Base-by-base conservation (phyloP, 92 coral and sea anemone genomes). In the Epizoanthus ramosus region DNA sequence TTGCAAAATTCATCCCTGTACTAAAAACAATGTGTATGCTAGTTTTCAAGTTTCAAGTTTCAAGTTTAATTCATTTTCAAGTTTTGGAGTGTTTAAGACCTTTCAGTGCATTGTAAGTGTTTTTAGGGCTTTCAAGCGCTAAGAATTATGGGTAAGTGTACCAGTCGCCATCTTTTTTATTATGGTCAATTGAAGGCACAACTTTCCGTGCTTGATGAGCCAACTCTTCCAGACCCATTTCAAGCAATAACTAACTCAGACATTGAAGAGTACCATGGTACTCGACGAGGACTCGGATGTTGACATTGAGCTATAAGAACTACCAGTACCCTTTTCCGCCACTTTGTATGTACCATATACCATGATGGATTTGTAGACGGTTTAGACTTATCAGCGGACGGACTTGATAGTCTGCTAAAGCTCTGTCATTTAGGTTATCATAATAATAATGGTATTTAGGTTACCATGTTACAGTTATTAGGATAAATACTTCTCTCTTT, bases 391-490 rank as follows among this genome's bases (percentile, higher is more conserved):
- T 80, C 74, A 83, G 80, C 79, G 59, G 86, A 83, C 33, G 22
- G 86, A 83, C 86, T 83, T 83, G 72, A 60, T 71, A 71, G 72
- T 71, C 80, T 73, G n/a, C n/a, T n/a, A n/a, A n/a, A n/a, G n/a
- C n/a, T n/a, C n/a, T n/a, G n/a, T n/a, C n/a, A n/a, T n/a, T 43
- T 74, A 61, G 87, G 56, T 63, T 63, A 81, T 81, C 68, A 84
- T 84, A 84, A 84, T 63, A 84, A 74, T 68, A 67, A n/a, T n/a
- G n/a, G n/a, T 74, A 84, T 65, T 75, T 74, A 84, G 76, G 87
- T 75, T 75, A 53, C 52, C 52, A 68, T 35, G 73, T 68, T 68
- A 10, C 73, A 68, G 22, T 28, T 68, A 68, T 58, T 9, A 58
- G n/a, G n/a, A 67, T 37, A 37, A 67, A 67, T 73, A n/a, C 79